A percentile compares a stretch with the other conserved stretches of the same genome.
phyloP scores from a whole-genome alignment of 1,140 invertebrate species.

The Polypedilum pembai region DNA sequence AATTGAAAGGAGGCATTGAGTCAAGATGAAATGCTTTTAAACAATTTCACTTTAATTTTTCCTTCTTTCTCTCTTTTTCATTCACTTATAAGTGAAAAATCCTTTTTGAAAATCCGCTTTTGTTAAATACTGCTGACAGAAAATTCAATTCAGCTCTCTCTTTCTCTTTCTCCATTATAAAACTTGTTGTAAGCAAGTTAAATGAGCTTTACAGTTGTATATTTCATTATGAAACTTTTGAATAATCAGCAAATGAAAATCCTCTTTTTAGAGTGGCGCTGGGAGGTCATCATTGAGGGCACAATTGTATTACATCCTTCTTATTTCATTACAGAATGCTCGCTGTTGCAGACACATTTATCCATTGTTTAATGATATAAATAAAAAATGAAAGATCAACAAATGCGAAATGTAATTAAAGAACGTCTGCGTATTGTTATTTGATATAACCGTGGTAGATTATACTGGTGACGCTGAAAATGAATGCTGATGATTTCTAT shows the following conservation, averaged over 20 bases:
- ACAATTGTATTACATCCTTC: no score
- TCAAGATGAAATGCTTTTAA: constrained; percentile 8
- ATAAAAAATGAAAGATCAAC: constrained; percentile 8
- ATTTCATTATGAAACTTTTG: no score
- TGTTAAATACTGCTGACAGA: not conserved
- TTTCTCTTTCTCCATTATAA: no score
- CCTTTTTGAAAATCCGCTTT: constrained; percentile 12
- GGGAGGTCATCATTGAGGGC: no score
- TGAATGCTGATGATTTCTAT: constrained; percentile 5
- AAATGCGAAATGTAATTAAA: constrained; percentile 4
- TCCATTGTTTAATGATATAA: not conserved
- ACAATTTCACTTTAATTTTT: not conserved
- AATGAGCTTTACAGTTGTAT: no score
- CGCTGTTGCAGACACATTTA: not conserved
- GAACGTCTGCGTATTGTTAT: not conserved
- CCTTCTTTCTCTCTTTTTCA: not conserved
- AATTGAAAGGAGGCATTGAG: constrained; percentile 3
- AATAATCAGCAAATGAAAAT: no score
- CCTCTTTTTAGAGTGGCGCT: no score
- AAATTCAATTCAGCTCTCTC: no score
- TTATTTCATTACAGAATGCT: not conserved
- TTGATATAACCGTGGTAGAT: not conserved
- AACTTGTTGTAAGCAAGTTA: no score
- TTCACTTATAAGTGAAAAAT: not conserved
- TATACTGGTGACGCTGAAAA: not conserved